Conservation (phyloP, 2,888 invertebrate genomes). For the Podabrus alpinus region DNA sequence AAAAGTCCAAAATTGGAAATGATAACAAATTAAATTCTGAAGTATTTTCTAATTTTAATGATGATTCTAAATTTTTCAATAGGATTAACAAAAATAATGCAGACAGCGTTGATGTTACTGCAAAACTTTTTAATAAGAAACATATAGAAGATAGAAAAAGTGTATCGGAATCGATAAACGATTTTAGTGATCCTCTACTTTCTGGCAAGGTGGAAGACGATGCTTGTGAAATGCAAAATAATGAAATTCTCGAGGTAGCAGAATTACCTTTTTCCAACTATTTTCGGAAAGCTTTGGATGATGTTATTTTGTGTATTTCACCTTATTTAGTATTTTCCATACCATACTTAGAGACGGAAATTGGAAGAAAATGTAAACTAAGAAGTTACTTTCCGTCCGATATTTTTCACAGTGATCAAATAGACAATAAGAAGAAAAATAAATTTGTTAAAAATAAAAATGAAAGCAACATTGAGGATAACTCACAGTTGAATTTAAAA, state of each 20-base stretch:
- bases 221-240: constrained; percentile 42
- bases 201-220: constrained; percentile 41
- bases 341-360: constrained; percentile 87
- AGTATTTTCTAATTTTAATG: constrained; percentile 30
- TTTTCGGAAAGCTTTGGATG: constrained; percentile 76
- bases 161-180: constrained; percentile 65
- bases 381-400: constrained; percentile 74
- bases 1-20: constrained; percentile 9
- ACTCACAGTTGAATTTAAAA: constrained; percentile 52
- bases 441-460: constrained; percentile 38
- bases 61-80: constrained; percentile 36
- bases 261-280: constrained; percentile 68
- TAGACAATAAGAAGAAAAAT: constrained; percentile 48
- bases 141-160: constrained; percentile 47
- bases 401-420: constrained; percentile 71
- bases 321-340: constrained; percentile 83
- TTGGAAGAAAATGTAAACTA: constrained; percentile 74
- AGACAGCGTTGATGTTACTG: constrained; percentile 20
- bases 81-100: constrained; percentile 18
- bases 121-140: background rate
- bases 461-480: constrained; percentile 11
- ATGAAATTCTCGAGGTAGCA: constrained; percentile 58
- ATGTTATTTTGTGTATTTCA: constrained; percentile 79
- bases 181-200: constrained; percentile 83
- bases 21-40: constrained; percentile 18